phyloP scores from a whole-genome alignment of 2,797 vertebrate species.

The Mus caroli region DNA sequence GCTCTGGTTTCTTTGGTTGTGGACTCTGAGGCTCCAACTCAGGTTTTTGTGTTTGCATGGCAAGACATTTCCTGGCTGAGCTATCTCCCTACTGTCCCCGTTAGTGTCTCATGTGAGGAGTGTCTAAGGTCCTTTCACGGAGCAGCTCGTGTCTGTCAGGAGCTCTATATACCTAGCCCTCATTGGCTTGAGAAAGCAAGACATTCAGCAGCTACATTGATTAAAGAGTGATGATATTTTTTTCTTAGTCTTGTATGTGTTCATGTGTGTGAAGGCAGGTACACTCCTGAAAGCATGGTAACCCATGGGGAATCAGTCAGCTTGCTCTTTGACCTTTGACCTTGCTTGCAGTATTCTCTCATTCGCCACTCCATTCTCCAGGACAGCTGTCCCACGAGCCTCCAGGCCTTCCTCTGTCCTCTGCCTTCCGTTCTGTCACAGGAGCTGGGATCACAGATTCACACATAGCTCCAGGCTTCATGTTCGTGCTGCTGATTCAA shows the following conservation, averaged over 20 bases:
- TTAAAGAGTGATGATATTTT: neutral
- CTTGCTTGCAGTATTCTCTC: too few relatives aligned
- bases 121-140: neutral
- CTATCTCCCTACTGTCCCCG: neutral
- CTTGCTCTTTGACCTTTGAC: too few relatives aligned
- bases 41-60: neutral
- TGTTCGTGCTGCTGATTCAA: neutral
- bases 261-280: neutral
- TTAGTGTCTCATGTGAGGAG: conserved; percentile 15
- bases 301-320: neutral
- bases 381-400: neutral
- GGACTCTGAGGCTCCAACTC: too few relatives aligned
- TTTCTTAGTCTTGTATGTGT: neutral
- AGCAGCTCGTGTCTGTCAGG: neutral
- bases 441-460: neutral
- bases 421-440: neutral
- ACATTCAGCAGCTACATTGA: neutral
- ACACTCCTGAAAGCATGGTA: neutral
- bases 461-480: neutral
- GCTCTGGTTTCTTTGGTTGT: neutral
- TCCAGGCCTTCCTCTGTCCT: neutral
- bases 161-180: neutral
- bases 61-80: neutral
- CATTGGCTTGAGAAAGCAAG: conserved; percentile 25
- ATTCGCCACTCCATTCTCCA: too few relatives aligned